Conservation (phyloP, 2,888 invertebrate species). For the Entomobrya proxima region DNA sequence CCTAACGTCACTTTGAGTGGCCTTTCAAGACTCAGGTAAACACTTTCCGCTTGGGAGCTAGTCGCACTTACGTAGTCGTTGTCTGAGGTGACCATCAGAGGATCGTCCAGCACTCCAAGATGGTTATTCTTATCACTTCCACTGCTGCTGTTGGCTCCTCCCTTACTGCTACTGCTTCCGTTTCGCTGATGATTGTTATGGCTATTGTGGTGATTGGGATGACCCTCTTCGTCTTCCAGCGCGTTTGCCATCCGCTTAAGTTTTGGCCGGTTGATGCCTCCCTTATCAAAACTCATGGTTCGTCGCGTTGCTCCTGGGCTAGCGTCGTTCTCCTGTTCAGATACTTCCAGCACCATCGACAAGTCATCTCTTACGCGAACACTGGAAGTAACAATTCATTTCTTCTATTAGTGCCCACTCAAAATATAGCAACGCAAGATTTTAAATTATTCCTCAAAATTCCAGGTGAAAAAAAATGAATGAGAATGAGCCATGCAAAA, state of each 20-base stretch:
- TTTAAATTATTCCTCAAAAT: too few relatives aligned
- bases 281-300: constrained; percentile 61
- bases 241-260: constrained; percentile 55
- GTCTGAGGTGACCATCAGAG: constrained; percentile 42
- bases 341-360: constrained; percentile 74
- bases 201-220: neutral
- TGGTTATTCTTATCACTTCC: constrained; percentile 9
- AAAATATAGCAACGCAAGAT: too few relatives aligned
- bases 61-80: constrained; percentile 72
- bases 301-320: constrained; percentile 70
- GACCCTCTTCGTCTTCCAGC: constrained; percentile 56
- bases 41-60: constrained; percentile 72
- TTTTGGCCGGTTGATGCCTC: constrained; percentile 40
- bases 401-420: too few relatives aligned
- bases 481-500: too few relatives aligned
- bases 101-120: constrained; percentile 32
- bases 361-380: constrained; percentile 68
- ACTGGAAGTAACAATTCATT: too few relatives aligned
- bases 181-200: constrained; percentile 12
- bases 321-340: constrained; percentile 74
- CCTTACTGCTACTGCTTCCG: neutral
- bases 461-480: too few relatives aligned
- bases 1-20: constrained; percentile 71
- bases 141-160: constrained; percentile 27
- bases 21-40: constrained; percentile 73